phyloP scores from a whole-genome alignment of 2,888 invertebrate genomes.

The Scrobipalpa atriplicella region DNA sequence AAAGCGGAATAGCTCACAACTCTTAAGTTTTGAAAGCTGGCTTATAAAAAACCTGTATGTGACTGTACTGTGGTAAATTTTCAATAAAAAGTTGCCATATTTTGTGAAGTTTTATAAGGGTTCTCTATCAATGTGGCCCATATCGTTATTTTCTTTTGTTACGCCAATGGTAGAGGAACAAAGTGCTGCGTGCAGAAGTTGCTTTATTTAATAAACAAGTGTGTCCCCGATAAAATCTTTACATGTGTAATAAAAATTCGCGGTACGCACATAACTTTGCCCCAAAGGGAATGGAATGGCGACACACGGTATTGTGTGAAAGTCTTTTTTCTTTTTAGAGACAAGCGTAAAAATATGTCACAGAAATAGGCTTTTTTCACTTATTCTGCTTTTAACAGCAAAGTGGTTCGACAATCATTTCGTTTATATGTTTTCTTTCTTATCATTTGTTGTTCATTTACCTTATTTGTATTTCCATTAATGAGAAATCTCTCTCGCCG shows the following conservation, averaged over 20 bases:
- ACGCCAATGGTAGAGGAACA: slow-evolving; percentile 8
- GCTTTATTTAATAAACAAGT: slow-evolving; percentile 59
- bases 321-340: not conserved
- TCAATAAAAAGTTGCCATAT: slow-evolving; percentile 21
- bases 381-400: not conserved
- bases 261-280: slow-evolving; percentile 36
- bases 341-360: too few species aligned
- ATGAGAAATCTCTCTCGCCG: too few species aligned
- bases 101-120: slow-evolving; percentile 17
- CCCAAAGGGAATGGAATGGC: slow-evolving; percentile 35
- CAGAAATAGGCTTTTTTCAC: not conserved
- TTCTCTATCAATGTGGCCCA: slow-evolving; percentile 12
- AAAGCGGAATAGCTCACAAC: slow-evolving; percentile 12
- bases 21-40: slow-evolving; percentile 14
- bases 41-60: not conserved
- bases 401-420: too few species aligned
- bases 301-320: slow-evolving; percentile 15
- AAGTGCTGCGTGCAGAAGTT: slow-evolving; percentile 40
- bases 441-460: too few species aligned
- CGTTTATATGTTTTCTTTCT: too few species aligned
- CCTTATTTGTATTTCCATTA: too few species aligned
- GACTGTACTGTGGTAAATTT: slow-evolving; percentile 10
- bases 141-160: slow-evolving; percentile 30
- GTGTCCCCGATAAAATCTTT: slow-evolving; percentile 51
- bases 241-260: slow-evolving; percentile 53